phyloP scores from a whole-genome alignment of 1,140 invertebrate species.

The Portunus trituberculatus region DNA sequence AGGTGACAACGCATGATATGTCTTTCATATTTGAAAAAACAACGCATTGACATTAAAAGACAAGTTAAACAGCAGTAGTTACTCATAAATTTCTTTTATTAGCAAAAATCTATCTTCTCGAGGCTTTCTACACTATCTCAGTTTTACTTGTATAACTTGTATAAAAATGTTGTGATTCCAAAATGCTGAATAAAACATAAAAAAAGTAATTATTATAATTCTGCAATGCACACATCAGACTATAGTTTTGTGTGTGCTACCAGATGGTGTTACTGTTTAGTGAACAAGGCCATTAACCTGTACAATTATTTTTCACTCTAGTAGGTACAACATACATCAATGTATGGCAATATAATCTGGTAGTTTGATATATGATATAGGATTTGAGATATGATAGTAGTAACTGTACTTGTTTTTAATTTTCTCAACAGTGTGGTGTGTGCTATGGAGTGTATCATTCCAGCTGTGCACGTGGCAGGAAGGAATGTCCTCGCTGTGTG shows the following conservation, averaged over 20 bases:
- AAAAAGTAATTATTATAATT: too few relatives aligned
- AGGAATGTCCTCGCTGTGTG: constrained; percentile 41
- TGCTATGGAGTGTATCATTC: constrained; percentile 60
- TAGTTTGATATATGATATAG: background rate
- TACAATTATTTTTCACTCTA: background rate
- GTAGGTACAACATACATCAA: background rate
- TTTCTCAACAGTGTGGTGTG: constrained; percentile 29
- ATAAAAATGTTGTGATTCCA: too few relatives aligned
- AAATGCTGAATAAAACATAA: too few relatives aligned
- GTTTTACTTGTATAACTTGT: too few relatives aligned
- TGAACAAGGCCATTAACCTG: background rate
- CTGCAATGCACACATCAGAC: too few relatives aligned
- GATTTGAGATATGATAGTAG: background rate
- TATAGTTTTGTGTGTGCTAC: background rate
- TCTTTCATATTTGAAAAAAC: background rate
- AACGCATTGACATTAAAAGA: background rate
- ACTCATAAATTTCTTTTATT: too few relatives aligned
- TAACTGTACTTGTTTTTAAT: background rate
- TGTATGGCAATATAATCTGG: background rate
- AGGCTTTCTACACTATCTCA: too few relatives aligned
- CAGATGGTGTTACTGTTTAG: background rate
- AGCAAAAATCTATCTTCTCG: too few relatives aligned
- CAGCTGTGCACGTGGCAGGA: constrained; percentile 31
- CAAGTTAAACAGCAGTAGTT: too few relatives aligned
- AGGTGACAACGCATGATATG: background rate